These are phyloP conservation scores for Lynx canadensis DNA, from an alignment of 2,113 vertebrate genomes.

Conservation along the genomic window DNA sequence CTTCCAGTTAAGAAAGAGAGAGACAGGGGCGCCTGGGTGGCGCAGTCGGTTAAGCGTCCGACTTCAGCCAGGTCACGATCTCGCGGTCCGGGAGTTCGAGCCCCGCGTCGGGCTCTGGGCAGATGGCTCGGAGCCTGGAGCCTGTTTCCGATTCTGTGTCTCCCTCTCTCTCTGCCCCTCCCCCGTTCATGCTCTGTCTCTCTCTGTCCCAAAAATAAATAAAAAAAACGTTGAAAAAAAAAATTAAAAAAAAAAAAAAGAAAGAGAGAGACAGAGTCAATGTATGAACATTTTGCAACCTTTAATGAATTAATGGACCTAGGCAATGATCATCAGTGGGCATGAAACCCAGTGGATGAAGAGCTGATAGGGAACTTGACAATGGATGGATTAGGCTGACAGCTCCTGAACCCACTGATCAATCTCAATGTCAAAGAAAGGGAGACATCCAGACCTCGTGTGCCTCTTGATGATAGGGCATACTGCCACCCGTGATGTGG, in stretches of 20 bases:
- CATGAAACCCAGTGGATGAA: neutral
- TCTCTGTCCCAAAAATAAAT: too few relatives aligned
- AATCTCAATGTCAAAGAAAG: neutral
- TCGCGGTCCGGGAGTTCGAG: too few relatives aligned
- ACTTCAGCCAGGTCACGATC: too few relatives aligned
- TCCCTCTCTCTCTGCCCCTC: too few relatives aligned
- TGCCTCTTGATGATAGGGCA: neutral
- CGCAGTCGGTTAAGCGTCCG: too few relatives aligned
- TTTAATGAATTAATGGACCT: slow-evolving; percentile 12
- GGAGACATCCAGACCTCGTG: neutral
- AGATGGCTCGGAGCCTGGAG: too few relatives aligned
- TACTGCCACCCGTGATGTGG: neutral
- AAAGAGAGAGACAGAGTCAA: neutral
- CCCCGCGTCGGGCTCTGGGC: too few relatives aligned
- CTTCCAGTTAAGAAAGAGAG: neutral
- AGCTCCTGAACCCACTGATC: neutral
- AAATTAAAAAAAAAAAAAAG: too few relatives aligned
- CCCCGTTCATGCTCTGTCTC: too few relatives aligned
- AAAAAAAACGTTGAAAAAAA: too few relatives aligned
- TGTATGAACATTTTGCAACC: neutral
- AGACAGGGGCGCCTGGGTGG: too few relatives aligned
- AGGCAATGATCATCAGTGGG: neutral
- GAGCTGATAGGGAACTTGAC: neutral
- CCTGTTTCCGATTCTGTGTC: too few relatives aligned
- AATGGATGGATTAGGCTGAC: neutral